These are phyloP conservation scores for Lepidurus arcticus DNA, from an alignment of 1,140 invertebrate species.

Conservation along the genomic window DNA sequence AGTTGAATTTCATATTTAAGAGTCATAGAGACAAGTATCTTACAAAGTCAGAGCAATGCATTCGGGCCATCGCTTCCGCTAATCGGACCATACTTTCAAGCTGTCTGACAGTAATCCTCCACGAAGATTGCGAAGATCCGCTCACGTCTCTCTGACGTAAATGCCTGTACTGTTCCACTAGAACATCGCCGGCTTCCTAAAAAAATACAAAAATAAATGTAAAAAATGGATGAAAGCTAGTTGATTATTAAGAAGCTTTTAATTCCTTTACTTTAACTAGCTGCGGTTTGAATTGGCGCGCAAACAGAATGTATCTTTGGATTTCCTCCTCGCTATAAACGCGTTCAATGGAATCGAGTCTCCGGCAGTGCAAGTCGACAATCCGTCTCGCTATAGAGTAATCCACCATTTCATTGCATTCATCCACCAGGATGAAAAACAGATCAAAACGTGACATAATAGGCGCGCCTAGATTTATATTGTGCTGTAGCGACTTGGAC, in stretches of 20 bases:
- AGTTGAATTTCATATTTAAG: neutral
- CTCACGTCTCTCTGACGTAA: slow-evolving; percentile 75
- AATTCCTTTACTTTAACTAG: slow-evolving; percentile 57
- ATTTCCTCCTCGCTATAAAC: slow-evolving; percentile 82
- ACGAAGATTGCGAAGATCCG: slow-evolving; percentile 61
- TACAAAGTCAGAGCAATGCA: slow-evolving; percentile 89
- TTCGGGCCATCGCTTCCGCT: slow-evolving; percentile 91
- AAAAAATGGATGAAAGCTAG: neutral
- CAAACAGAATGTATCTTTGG: slow-evolving; percentile 90
- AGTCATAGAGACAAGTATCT: slow-evolving; percentile 26
- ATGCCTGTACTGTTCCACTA: slow-evolving; percentile 84
- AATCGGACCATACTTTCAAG: slow-evolving; percentile 94
- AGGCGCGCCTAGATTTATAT: slow-evolving; percentile 86
- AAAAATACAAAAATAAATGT: slow-evolving; percentile 27
- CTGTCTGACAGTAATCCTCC: slow-evolving; percentile 98
- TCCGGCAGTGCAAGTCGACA: slow-evolving; percentile 85
- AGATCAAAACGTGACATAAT: slow-evolving; percentile 99
- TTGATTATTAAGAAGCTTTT: neutral
- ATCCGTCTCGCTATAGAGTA: slow-evolving; percentile 95
- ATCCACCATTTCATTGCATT: slow-evolving; percentile 89
- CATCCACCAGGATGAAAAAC: slow-evolving; percentile 96
- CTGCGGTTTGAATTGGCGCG: slow-evolving; percentile 91
- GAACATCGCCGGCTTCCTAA: slow-evolving; percentile 71
- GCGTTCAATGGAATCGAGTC: slow-evolving; percentile 64
- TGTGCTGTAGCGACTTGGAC: slow-evolving; percentile 89